A percentile compares a stretch with the other conserved stretches of the same genome.
These are phyloP conservation scores for Barnardius zonarius DNA, from an alignment of 2,113 vertebrate genomes.

Conservation along the genomic window DNA sequence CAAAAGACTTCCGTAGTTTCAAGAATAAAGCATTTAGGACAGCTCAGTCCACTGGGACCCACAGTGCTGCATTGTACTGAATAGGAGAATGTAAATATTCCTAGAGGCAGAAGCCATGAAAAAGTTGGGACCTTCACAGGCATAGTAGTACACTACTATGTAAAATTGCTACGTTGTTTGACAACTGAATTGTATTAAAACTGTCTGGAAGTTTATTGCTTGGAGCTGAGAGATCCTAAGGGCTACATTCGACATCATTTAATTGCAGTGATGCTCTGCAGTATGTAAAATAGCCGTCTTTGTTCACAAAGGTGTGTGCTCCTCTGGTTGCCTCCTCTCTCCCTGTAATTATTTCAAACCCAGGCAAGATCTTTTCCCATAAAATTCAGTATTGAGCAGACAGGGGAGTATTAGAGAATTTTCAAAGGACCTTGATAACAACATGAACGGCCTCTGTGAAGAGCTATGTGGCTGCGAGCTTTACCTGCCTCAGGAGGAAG, in stretches of 20 bases:
- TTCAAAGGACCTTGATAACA: not conserved
- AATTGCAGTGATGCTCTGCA: not conserved
- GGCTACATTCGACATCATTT: slow-evolving; percentile 14
- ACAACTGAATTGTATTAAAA: slow-evolving; percentile 38
- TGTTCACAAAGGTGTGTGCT: slow-evolving; percentile 12
- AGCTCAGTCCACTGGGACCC: not conserved
- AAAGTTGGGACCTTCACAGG: not conserved
- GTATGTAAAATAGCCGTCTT: not conserved
- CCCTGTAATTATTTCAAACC: not conserved
- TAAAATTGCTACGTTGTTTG: slow-evolving; percentile 53
- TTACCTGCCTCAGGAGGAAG: not conserved
- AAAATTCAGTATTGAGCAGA: not conserved
- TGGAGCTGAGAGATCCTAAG: slow-evolving; percentile 15
- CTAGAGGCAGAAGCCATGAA: not conserved
- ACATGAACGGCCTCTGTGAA: not conserved
- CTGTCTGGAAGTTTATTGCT: slow-evolving; percentile 52
- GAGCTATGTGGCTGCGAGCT: not conserved
- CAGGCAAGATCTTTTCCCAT: not conserved
- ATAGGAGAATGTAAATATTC: slow-evolving; percentile 24
- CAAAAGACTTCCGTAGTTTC: not conserved
- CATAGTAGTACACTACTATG: not conserved
- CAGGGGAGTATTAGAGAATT: not conserved
- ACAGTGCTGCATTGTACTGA: not conserved
- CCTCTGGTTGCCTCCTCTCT: not conserved
- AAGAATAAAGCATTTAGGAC: not conserved